These are phyloP conservation scores for Neolamprologus tretocephalus DNA, from an alignment of 2,113 vertebrate genomes.

Conservation along the genomic window DNA sequence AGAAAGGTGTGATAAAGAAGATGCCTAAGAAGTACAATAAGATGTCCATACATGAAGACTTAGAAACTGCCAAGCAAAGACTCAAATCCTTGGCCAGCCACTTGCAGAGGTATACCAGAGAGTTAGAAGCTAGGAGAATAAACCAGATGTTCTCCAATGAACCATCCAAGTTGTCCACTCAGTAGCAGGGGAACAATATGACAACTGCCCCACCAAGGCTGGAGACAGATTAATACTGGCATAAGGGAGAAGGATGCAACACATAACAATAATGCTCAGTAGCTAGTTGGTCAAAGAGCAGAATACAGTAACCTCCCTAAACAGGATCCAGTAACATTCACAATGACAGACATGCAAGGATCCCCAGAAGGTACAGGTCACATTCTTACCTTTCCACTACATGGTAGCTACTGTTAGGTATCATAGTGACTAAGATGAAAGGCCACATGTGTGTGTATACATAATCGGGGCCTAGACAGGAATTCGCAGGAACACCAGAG, in stretches of 20 bases:
- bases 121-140: background rate
- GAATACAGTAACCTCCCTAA: background rate
- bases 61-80: background rate
- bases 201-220: background rate
- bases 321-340: background rate
- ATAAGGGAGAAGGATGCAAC: background rate
- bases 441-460: background rate
- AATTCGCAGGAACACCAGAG: background rate
- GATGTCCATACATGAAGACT: background rate
- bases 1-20: background rate
- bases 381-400: background rate
- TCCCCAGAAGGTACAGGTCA: background rate
- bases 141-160: background rate
- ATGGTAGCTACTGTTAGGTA: background rate
- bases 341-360: background rate
- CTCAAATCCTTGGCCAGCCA: background rate
- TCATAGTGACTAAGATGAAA: background rate
- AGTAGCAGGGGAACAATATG: background rate
- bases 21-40: background rate
- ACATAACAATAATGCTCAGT: background rate
- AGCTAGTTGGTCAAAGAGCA: background rate
- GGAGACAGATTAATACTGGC: background rate
- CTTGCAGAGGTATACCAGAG: background rate
- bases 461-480: background rate
- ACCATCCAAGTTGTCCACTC: background rate